phyloP scores from a whole-genome alignment of 2,113 vertebrate species.

The Notiomystis cincta region DNA sequence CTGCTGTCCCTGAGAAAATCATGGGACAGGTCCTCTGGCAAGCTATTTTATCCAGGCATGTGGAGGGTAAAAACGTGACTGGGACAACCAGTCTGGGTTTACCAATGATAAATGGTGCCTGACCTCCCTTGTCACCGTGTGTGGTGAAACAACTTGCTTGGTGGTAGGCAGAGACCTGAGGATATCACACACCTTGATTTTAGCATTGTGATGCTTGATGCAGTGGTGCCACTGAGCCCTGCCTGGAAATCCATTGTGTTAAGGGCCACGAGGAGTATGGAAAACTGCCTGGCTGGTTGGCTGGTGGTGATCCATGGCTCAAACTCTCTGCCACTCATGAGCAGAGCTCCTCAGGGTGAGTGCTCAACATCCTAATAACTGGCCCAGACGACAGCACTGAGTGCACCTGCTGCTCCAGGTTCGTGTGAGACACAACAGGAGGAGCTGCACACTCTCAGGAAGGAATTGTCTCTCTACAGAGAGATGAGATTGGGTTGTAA shows the following conservation, averaged over 20 bases:
- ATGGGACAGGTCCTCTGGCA: not conserved
- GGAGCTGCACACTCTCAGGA: not conserved
- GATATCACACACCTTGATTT: not conserved
- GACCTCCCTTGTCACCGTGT: not conserved
- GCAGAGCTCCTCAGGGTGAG: not conserved
- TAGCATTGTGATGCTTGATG: not conserved
- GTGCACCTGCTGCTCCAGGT: not conserved
- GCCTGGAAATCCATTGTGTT: not conserved
- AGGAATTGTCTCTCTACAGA: not conserved
- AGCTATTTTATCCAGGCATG: fast-evolving
- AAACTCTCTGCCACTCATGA: not conserved
- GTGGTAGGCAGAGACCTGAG: not conserved
- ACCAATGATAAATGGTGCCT: not conserved
- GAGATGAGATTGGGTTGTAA: not conserved
- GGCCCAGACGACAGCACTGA: not conserved
- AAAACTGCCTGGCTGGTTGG: not conserved
- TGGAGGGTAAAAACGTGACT: not conserved
- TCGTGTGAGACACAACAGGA: not conserved
- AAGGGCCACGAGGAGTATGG: not conserved
- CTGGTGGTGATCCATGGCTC: not conserved
- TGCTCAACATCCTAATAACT: not conserved
- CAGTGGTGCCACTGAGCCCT: not conserved
- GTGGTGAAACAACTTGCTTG: not conserved
- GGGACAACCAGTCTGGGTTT: not conserved
- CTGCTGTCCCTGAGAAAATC: not conserved